Percentiles rank a stretch among this genome's conserved stretches.
Evolutionary conservation across 2,888 invertebrate genomes (phyloP).

Genomic region (Ectobius pallidus): DNA sequence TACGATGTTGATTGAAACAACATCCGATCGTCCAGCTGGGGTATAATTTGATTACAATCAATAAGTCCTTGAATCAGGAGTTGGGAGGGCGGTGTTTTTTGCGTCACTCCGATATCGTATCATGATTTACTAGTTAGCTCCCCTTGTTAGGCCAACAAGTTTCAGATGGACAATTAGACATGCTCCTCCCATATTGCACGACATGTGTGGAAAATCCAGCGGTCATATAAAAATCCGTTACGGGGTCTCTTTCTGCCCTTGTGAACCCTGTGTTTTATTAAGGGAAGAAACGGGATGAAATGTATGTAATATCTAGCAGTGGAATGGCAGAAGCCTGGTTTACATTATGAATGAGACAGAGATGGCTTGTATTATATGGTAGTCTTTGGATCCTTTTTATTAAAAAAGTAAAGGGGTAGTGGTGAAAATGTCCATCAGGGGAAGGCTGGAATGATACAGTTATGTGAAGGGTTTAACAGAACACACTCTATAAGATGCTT

Average conservation of each 20-base stretch:
- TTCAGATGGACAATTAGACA: not conserved
- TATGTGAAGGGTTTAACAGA: not conserved
- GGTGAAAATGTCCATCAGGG: not conserved
- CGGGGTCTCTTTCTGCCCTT: not conserved
- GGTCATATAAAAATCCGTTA: slow-evolving; percentile 6
- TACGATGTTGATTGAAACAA: no score
- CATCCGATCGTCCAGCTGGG: no score
- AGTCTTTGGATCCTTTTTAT: not conserved
- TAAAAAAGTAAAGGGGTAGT: not conserved
- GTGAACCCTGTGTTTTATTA: not conserved
- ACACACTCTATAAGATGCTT: no score
- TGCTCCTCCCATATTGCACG: not conserved
- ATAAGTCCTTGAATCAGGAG: no score
- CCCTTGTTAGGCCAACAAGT: not conserved
- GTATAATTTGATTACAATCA: no score
- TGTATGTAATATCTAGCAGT: not conserved
- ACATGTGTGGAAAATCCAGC: not conserved
- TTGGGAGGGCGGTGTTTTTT: not conserved
- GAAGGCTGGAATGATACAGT: not conserved
- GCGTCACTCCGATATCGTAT: not conserved
- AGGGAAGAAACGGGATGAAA: not conserved
- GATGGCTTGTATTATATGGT: not conserved
- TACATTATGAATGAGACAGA: not conserved
- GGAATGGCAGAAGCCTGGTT: not conserved
- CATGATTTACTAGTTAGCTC: not conserved